phyloP scores from a whole-genome alignment of 2,888 invertebrate genomes.

The Rhagonycha fulva region DNA sequence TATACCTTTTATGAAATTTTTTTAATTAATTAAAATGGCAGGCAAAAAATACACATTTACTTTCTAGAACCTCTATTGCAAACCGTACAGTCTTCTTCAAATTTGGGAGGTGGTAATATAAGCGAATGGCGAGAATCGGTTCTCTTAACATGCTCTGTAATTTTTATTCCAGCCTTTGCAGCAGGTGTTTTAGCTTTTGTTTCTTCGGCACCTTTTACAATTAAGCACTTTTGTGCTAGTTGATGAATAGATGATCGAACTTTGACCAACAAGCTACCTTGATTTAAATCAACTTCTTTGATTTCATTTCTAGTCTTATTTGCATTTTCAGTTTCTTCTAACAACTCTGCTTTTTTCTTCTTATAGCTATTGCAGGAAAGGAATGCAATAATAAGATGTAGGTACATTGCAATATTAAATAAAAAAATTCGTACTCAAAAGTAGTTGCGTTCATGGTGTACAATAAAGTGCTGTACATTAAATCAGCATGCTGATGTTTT shows the following conservation, averaged over 20 bases:
- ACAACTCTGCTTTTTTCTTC: slow-evolving; percentile 55
- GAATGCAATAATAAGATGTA: background rate
- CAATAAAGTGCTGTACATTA: slow-evolving; percentile 39
- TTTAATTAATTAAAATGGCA: background rate
- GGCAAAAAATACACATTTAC: background rate
- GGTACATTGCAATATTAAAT: background rate
- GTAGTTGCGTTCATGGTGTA: slow-evolving; percentile 47
- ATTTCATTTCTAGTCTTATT: slow-evolving; percentile 53
- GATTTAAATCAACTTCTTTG: slow-evolving; percentile 54
- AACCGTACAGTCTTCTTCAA: slow-evolving; percentile 16
- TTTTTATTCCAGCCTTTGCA: background rate
- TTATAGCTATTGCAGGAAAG: slow-evolving; percentile 54
- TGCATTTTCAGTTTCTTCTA: slow-evolving; percentile 56
- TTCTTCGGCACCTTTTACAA: slow-evolving; percentile 22
- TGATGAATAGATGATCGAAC: slow-evolving; percentile 64
- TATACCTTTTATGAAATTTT: background rate
- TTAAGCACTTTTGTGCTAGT: slow-evolving; percentile 56
- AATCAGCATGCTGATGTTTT: slow-evolving; percentile 42
- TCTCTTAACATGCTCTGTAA: background rate
- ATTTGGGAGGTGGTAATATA: slow-evolving; percentile 1
- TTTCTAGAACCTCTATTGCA: background rate
- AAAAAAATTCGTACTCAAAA: slow-evolving; percentile 36
- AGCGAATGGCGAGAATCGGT: background rate
- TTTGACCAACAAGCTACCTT: slow-evolving; percentile 60
- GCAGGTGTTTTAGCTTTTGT: background rate